Evolutionary conservation across 2,797 vertebrate species (phyloP).

Genomic region (Naso thynnoides): DNA sequence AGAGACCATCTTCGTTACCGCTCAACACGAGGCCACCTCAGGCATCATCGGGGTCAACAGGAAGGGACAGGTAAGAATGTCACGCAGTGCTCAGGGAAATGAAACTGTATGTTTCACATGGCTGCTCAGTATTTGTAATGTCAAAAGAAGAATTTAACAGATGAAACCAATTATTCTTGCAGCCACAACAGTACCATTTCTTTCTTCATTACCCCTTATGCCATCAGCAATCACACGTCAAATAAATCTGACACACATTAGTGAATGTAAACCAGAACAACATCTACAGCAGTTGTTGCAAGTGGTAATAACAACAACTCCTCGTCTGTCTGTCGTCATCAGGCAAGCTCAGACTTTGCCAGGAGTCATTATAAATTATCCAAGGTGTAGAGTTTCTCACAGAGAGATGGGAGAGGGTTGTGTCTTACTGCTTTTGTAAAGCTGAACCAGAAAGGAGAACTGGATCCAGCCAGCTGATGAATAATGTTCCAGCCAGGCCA

Average conservation of each 20-base stretch:
- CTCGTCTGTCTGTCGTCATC: conserved; percentile 49
- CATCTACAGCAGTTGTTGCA: conserved; percentile 22
- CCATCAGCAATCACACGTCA: conserved; percentile 1
- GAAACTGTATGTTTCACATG: not conserved
- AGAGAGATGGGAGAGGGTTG: conserved; percentile 41
- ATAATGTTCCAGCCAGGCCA: conserved; percentile 81
- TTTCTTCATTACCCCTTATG: not conserved
- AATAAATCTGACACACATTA: conserved; percentile 9
- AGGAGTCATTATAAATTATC: conserved; percentile 70
- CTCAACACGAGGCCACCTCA: conserved; percentile 95
- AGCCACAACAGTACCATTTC: not conserved
- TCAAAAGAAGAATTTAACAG: not conserved
- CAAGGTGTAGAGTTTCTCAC: conserved; percentile 69
- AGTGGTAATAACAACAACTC: conserved; percentile 18
- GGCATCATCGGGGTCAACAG: conserved; percentile 99
- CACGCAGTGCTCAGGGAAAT: conserved; percentile 2
- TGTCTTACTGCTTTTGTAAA: conserved; percentile 61
- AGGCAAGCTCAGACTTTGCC: conserved; percentile 44
- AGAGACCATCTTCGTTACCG: conserved; percentile 98
- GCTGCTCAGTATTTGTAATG: not conserved
- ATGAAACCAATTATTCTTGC: not conserved
- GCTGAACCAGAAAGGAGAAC: conserved; percentile 75
- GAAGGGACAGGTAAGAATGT: conserved; percentile 93
- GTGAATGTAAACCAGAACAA: conserved; percentile 20
- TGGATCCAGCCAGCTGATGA: conserved; percentile 78